These are phyloP conservation scores for Lagodon rhomboides DNA, from an alignment of 2,797 vertebrate genomes.

Conservation along the genomic window DNA sequence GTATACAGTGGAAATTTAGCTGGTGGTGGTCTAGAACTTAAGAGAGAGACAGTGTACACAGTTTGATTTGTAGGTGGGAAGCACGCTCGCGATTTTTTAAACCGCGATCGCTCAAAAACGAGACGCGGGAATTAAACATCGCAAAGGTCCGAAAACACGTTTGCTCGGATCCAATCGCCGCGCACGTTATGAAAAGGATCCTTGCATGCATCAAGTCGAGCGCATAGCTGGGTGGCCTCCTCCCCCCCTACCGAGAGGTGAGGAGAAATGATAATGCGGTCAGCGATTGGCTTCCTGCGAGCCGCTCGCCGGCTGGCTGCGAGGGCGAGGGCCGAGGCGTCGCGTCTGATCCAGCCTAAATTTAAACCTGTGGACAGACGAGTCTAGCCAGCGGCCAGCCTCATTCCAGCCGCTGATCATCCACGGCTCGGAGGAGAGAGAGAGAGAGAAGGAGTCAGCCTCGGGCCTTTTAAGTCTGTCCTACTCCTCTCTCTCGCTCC, in stretches of 20 bases:
- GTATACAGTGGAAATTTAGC: conserved; percentile 31
- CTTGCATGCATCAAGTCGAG: conserved; percentile 10
- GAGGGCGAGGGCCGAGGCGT: conserved; percentile 49
- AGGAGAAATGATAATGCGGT: conserved; percentile 64
- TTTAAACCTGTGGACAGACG: conserved; percentile 87
- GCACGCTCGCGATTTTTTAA: conserved; percentile 32
- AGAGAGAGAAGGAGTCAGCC: conserved; percentile 23
- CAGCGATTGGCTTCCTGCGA: conserved; percentile 52
- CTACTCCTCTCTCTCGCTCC: conserved; percentile 44
- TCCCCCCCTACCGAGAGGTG: conserved; percentile 29
- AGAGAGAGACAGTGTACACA: conserved; percentile 42
- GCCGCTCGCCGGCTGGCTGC: conserved; percentile 36
- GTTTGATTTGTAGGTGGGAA: conserved; percentile 45
- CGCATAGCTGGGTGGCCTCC: conserved; percentile 52
- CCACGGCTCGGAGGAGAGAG: conserved; percentile 32
- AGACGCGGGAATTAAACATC: conserved; percentile 30
- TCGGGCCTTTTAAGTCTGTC: conserved; percentile 51
- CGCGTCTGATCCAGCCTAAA: conserved; percentile 80
- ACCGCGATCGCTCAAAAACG: conserved; percentile 34
- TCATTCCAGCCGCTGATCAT: conserved; percentile 73
- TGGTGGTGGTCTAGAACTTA: conserved; percentile 41
- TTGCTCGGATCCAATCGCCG: not conserved
- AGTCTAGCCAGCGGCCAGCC: conserved; percentile 78
- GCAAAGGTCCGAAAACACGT: not conserved
- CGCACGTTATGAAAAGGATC: not conserved